These are phyloP conservation scores for Synergus japonicus DNA, from an alignment of 2,888 invertebrate genomes.

Conservation along the genomic window DNA sequence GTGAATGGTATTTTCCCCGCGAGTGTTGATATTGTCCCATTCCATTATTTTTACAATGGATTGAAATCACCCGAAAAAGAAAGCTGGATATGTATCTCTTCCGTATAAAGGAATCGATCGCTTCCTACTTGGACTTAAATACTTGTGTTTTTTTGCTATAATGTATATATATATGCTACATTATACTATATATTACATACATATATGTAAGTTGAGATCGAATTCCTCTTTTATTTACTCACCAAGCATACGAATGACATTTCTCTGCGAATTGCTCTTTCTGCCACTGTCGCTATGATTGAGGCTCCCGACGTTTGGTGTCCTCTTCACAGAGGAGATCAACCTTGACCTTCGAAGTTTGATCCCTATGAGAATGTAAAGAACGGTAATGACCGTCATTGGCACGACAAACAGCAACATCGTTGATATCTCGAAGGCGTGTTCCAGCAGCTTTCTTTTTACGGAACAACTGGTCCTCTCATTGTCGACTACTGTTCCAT, in stretches of 20 bases:
- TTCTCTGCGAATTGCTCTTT: constrained; percentile 79
- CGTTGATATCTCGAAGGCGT: constrained; percentile 89
- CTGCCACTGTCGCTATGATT: constrained; percentile 78
- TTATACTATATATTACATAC: too few relatives aligned
- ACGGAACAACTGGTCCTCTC: constrained; percentile 82
- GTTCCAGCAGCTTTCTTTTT: constrained; percentile 81
- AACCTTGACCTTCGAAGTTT: constrained; percentile 82
- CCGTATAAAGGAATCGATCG: neutral
- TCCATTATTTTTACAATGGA: constrained; percentile 21
- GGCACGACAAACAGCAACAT: constrained; percentile 91
- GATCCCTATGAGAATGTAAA: constrained; percentile 88
- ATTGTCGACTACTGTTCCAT: constrained; percentile 70
- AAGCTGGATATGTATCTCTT: neutral
- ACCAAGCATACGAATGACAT: constrained; percentile 90
- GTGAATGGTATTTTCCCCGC: constrained; percentile 11
- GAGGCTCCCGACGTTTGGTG: constrained; percentile 79
- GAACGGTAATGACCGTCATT: constrained; percentile 90
- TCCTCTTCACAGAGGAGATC: constrained; percentile 79
- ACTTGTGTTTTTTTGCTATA: neutral
- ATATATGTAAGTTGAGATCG: neutral
- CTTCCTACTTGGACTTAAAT: neutral
- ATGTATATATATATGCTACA: neutral
- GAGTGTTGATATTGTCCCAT: neutral
- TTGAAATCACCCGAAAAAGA: constrained; percentile 8
- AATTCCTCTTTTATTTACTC: constrained; percentile 72